Evolutionary conservation across 2,113 vertebrate species (phyloP).

Genomic region (Baryphthengus martii): DNA sequence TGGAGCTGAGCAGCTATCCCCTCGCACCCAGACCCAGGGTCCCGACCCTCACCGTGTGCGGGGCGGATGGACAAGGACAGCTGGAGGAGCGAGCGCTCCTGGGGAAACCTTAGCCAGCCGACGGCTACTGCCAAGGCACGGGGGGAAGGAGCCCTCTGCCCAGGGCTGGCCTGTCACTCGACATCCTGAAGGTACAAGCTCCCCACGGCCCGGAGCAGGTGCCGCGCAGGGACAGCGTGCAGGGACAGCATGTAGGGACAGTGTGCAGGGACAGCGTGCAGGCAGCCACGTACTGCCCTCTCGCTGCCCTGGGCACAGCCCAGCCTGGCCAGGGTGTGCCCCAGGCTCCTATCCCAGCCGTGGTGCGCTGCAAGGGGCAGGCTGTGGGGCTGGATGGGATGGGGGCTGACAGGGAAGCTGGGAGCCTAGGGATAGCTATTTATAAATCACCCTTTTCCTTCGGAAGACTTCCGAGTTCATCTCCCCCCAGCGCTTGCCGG

Average conservation of each 20-base stretch:
- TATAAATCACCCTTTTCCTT: conserved; percentile 22
- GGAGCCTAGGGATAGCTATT: background rate
- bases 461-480: conserved; percentile 51
- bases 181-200: background rate
- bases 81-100: background rate
- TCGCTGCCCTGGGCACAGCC: rapidly evolving
- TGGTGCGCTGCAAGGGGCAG: background rate
- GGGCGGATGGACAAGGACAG: background rate
- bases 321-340: rapidly evolving
- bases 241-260: too few relatives aligned
- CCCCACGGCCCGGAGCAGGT: background rate
- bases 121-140: background rate
- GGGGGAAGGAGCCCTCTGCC: background rate
- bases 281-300: background rate
- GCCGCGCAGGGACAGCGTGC: background rate
- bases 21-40: rapidly evolving
- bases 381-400: background rate
- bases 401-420: background rate
- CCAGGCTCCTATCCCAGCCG: background rate
- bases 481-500: background rate
- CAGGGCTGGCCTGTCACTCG: background rate
- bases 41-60: rapidly evolving
- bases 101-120: background rate
- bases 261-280: background rate
- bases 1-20: rapidly evolving